A percentile compares a stretch with the other conserved stretches of the same genome.
These are phyloP conservation scores for Antigone vipio DNA, from an alignment of 2,113 vertebrate species.

Conservation along the genomic window DNA sequence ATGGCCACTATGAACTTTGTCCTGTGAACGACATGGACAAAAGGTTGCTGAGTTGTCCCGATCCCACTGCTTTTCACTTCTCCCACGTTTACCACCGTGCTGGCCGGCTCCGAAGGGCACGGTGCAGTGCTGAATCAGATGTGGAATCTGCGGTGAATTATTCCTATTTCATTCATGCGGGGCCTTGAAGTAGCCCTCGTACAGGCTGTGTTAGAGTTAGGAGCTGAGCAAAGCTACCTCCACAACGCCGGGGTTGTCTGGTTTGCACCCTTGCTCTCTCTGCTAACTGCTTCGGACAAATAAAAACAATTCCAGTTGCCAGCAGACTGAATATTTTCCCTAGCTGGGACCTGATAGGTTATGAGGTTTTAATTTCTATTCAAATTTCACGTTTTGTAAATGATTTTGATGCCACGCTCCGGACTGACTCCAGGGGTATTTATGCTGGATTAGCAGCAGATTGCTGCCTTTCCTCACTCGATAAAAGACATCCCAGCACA, in stretches of 20 bases:
- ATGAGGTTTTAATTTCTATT: constrained; percentile 8
- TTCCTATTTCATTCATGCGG: not conserved
- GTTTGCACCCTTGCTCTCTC: not conserved
- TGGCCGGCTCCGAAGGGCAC: not conserved
- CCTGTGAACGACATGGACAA: not conserved
- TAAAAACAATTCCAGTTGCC: not conserved
- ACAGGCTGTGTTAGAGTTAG: not conserved
- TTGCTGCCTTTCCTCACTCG: constrained; percentile 7
- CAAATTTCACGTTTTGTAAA: constrained; percentile 25
- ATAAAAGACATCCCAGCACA: not conserved
- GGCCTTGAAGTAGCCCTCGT: not conserved
- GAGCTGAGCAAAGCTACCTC: not conserved
- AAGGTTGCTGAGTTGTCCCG: not conserved
- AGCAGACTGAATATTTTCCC: not conserved
- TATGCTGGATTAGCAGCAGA: constrained; percentile 50
- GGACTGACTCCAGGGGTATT: constrained; percentile 68
- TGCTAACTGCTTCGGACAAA: not conserved
- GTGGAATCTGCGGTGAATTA: not conserved
- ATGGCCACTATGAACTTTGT: fast-evolving
- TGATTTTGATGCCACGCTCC: constrained; percentile 11
- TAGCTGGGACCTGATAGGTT: constrained; percentile 26
- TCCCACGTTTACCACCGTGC: fast-evolving
- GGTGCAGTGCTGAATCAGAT: not conserved
- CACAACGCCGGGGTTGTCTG: fast-evolving
- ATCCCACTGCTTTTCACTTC: not conserved